Percentiles rank a stretch among this genome's conserved stretches.
Conservation (phyloP, 2,797 vertebrate genomes). For the Amblyopsis hoosieri region DNA sequence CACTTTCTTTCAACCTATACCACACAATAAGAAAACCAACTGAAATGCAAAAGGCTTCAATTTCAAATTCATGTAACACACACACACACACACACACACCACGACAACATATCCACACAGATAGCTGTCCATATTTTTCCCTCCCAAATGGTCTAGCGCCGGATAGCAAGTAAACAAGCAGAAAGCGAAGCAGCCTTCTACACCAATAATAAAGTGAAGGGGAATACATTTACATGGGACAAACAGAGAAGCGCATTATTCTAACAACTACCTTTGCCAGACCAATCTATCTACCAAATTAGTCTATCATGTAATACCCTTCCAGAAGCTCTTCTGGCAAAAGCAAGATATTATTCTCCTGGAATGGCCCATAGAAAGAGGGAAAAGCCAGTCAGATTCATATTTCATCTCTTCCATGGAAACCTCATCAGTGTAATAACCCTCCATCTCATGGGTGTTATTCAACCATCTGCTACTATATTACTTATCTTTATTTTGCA, state of each 20-base stretch:
- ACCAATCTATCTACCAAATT: constrained; percentile 93
- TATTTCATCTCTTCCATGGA: constrained; percentile 99
- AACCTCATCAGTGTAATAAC: constrained; percentile 99
- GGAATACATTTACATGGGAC: constrained; percentile 80
- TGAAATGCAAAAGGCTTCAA: constrained; percentile 30
- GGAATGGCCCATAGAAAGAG: constrained; percentile 89
- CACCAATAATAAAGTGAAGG: constrained; percentile 73
- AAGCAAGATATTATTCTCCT: constrained; percentile 91
- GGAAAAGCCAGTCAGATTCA: constrained; percentile 91
- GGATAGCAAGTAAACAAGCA: constrained; percentile 70
- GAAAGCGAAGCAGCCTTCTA: constrained; percentile 74
- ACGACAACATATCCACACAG: constrained; percentile 12
- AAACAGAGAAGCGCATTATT: constrained; percentile 78
- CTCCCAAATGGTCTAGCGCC: constrained; percentile 60
- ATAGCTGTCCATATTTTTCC: constrained; percentile 47
- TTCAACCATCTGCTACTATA: constrained; percentile 99
- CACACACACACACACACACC: constrained; percentile 27
- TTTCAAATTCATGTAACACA: constrained; percentile 23
- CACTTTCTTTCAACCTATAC: background rate
- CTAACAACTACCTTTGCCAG: constrained; percentile 84
- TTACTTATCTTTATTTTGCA: constrained; percentile 99
- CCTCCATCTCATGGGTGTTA: constrained; percentile 99
- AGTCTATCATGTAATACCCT: constrained; percentile 85
- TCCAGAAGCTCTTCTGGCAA: constrained; percentile 84
- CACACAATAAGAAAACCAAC: constrained; percentile 12